Conservation (phyloP, 2,797 vertebrate species). For the Gymnoscopelus braueri region DNA sequence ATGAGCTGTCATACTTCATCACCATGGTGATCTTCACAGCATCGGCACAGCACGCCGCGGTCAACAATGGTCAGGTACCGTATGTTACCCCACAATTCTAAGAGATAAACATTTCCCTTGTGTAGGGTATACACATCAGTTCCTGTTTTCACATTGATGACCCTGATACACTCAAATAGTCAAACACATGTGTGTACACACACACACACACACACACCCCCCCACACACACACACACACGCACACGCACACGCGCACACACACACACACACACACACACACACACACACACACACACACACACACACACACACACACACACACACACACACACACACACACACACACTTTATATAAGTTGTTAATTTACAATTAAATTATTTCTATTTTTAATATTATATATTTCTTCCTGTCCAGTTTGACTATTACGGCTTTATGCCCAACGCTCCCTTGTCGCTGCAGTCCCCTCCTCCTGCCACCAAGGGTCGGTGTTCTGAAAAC, state of each 20-base stretch:
- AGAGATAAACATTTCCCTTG: too few relatives aligned
- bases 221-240: too few relatives aligned
- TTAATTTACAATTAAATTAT: neutral
- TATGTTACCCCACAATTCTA: neutral
- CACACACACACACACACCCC: neutral
- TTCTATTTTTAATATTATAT: too few relatives aligned
- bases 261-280: too few relatives aligned
- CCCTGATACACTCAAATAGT: neutral
- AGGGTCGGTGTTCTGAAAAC: constrained; percentile 60
- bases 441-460: constrained; percentile 72
- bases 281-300: neutral
- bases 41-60: constrained; percentile 69
- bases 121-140: too few relatives aligned
- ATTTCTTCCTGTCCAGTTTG: constrained; percentile 59
- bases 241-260: neutral
- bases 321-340: neutral
- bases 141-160: neutral
- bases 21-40: constrained; percentile 77
- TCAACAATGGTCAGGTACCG: constrained; percentile 74
- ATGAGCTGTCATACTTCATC: constrained; percentile 65
- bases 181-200: too few relatives aligned
- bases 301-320: neutral
- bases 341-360: neutral
- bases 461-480: constrained; percentile 63
- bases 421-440: constrained; percentile 74